Base-by-base conservation (phyloP, 92 coral and sea anemone genomes). In the Paramuricea clavata region DNA sequence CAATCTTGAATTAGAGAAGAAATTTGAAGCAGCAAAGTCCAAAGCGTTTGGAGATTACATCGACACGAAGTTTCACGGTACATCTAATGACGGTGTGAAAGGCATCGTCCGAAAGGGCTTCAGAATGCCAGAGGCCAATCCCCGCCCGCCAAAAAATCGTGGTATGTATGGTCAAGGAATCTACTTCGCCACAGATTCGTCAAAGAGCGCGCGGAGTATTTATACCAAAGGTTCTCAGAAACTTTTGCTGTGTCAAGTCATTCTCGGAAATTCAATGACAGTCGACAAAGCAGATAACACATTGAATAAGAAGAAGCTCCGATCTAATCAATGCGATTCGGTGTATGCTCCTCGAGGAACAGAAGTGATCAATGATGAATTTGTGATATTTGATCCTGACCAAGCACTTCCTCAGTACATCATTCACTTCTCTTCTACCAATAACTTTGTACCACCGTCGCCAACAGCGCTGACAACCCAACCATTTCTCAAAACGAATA, bases 341-440 rank as follows among this genome's bases (percentile, higher is more conserved):
- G 78, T 72, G 49, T 72, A 27, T 12, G 78, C 78, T 22, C 78
- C 78, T n/a, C 82, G 62, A 21, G 62, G 22, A 22, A 73, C 88
- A 49, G 83, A 27, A 12, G 88, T 85, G 23, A 49, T 23, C 36
- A 85, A 85, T 74, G 88, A 85, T 41, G 88, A 85, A 50, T 85
- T 85, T 56, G 88, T 85, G 3, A 85, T 85, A 54, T 85, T 85
- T 49, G 59, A 85, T 33, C 88, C 88, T 7, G 88, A 49, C 21
- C 88, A 85, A 54, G 88, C 88, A 7, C 88, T 85, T 1, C 88
- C 88, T 9, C 88, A 85, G 17, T 85, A 85, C 56, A 85, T 85
- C 74, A 74, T 85, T 32, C 79, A 72, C 22, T 82, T 41, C 65
- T 65, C 79, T 21, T 59, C 3, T 25, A 35, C 28, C 0, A 28